Evolutionary conservation across 2,888 invertebrate species (phyloP), one percentile per base, ranked within the genome.

Genomic region (Conchocele bisecta): DNA sequence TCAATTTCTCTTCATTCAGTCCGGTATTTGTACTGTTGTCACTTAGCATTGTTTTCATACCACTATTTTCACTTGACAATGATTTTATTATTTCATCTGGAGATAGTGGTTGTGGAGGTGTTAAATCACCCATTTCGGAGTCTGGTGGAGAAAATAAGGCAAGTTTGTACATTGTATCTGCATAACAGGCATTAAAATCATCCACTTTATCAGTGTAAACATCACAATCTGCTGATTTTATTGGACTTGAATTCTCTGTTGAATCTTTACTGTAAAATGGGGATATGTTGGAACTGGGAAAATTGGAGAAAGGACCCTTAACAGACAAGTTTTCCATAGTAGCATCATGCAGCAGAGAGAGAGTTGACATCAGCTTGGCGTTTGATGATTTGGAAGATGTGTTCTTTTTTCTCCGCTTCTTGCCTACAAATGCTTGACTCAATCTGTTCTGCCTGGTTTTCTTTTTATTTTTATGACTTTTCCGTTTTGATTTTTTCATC

Each of bases 261-360:
- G n/a, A n/a, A n/a, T n/a, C n/a, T n/a, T n/a, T n/a, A n/a, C n/a
- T n/a, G n/a, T n/a, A n/a, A n/a, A n/a, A n/a, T n/a, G n/a, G n/a
- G n/a, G n/a, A n/a, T n/a, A n/a, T n/a, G n/a, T n/a, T n/a, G n/a
- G n/a, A n/a, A n/a, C n/a, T n/a, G n/a, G n/a, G n/a, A n/a, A n/a
- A n/a, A n/a, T n/a, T n/a, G n/a, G n/a, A n/a, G n/a, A n/a, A n/a
- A n/a, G 22, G 53, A 15, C 11, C 48, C 29, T 57, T 76, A n/a
- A n/a, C 82, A 17, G 82, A 84, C 15, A 88, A 76, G 46, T 84
- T 87, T 33, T 86, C 88, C 42, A 89, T 51, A 5, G 89, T 89
- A 1, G 88, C 88, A 81, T 88, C 83, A 81, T 89, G 88, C 2
- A 89, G 76, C 20, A 84, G 63, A 22, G 86, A 85, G 39, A 89